These are phyloP conservation scores for Eupithecia dodoneata DNA, from an alignment of 2,888 invertebrate genomes.

Conservation along the genomic window DNA sequence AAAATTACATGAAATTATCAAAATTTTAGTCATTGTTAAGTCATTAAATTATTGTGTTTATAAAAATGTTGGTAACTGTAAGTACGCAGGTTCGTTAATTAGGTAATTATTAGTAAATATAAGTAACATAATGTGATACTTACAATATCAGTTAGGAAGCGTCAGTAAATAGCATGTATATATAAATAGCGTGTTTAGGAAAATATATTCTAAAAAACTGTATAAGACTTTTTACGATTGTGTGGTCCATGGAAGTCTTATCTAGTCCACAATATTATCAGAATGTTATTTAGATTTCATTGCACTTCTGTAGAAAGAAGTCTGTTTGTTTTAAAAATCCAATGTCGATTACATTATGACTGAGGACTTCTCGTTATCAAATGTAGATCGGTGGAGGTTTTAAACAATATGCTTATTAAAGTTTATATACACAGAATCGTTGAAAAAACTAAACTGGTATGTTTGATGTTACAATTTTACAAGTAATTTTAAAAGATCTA, in stretches of 20 bases:
- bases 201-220: slow-evolving; percentile 30
- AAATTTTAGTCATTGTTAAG: slow-evolving; percentile 66
- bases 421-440: background rate
- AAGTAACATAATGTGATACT: slow-evolving; percentile 55
- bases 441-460: background rate
- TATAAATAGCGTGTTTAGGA: slow-evolving; percentile 35
- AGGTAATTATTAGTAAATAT: slow-evolving; percentile 46
- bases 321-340: background rate
- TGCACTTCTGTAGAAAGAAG: background rate
- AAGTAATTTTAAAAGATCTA: background rate
- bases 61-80: slow-evolving; percentile 59
- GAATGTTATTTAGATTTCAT: background rate
- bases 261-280: slow-evolving; percentile 58
- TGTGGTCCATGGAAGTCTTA: slow-evolving; percentile 56
- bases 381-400: background rate
- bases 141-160: slow-evolving; percentile 53
- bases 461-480: background rate
- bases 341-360: background rate
- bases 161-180: slow-evolving; percentile 46
- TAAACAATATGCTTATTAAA: background rate
- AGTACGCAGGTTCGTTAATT: slow-evolving; percentile 33
- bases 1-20: slow-evolving; percentile 23
- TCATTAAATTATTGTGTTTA: slow-evolving; percentile 75
- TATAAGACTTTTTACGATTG: slow-evolving; percentile 26
- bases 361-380: too few species aligned